Evolutionary conservation across 53 echinoderm and acorn worm species (phyloP).

Genomic region (Arbacia lixula): DNA sequence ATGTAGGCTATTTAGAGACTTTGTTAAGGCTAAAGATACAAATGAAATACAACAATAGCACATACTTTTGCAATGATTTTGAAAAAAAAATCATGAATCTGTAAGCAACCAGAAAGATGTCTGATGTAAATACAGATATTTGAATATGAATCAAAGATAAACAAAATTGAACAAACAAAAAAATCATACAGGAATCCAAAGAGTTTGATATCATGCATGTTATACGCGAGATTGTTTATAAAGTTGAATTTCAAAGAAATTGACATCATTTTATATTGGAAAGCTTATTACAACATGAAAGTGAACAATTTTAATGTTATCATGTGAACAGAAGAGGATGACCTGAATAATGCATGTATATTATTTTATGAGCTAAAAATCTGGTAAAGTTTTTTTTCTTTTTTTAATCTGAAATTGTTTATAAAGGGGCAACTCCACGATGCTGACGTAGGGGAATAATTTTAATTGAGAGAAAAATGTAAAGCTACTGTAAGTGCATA

Average conservation of each 20-base stretch:
- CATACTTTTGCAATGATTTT: slow-evolving; percentile 19
- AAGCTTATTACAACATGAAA: slow-evolving; percentile 13
- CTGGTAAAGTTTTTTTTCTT: not conserved
- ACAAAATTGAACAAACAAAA: not conserved
- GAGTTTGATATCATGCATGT: slow-evolving; percentile 24
- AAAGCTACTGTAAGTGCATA: slow-evolving; percentile 4
- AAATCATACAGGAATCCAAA: slow-evolving; percentile 12
- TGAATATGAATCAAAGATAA: slow-evolving; percentile 10
- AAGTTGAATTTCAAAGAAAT: slow-evolving; percentile 24
- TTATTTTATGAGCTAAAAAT: not conserved
- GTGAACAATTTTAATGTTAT: slow-evolving; percentile 7
- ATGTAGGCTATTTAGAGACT: not conserved
- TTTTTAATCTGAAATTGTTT: not conserved
- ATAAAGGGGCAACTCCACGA: not conserved
- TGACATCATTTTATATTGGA: slow-evolving; percentile 3
- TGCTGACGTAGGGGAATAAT: not conserved
- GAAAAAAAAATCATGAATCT: slow-evolving; percentile 13
- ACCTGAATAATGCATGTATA: slow-evolving; percentile 1
- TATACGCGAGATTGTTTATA: slow-evolving; percentile 13
- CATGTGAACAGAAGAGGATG: slow-evolving; percentile 11
- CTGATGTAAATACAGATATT: slow-evolving; percentile 5
- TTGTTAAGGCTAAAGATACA: slow-evolving; percentile 11
- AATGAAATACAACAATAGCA: slow-evolving; percentile 12
- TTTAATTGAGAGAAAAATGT: not conserved
- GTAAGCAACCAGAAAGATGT: slow-evolving; percentile 8